These are phyloP conservation scores for Cololabis saira DNA, from an alignment of 2,113 vertebrate species.

Conservation along the genomic window DNA sequence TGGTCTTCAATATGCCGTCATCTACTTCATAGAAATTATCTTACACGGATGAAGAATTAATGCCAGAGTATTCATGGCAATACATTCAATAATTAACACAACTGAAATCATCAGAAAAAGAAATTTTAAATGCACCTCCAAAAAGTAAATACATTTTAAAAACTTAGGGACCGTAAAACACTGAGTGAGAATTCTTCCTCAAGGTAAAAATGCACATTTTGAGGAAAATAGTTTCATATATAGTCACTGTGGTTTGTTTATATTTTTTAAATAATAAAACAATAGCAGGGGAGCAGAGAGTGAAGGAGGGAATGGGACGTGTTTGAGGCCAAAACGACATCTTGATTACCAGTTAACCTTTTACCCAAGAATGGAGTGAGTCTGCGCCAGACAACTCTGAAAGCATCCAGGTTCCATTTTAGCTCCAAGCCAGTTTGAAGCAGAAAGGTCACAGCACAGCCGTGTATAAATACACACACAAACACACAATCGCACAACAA, in stretches of 20 bases:
- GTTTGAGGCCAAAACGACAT: conserved; percentile 27
- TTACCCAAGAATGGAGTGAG: conserved; percentile 28
- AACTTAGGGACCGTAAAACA: background rate
- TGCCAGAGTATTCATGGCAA: too few relatives aligned
- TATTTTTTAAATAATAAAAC: background rate
- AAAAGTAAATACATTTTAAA: too few relatives aligned
- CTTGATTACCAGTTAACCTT: conserved; percentile 64
- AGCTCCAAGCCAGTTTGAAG: conserved; percentile 29
- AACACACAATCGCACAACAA: background rate
- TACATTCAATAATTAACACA: too few relatives aligned
- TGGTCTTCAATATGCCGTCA: too few relatives aligned
- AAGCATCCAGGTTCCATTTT: conserved; percentile 46
- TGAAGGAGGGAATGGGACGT: conserved; percentile 11
- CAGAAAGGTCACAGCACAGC: conserved; percentile 50
- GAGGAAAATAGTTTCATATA: background rate
- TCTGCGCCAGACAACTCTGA: conserved; percentile 40
- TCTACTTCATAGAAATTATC: too few relatives aligned
- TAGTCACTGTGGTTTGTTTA: background rate
- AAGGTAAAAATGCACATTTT: background rate
- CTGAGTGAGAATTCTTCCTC: background rate
- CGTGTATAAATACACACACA: background rate
- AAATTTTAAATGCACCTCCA: background rate
- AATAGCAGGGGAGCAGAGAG: background rate
- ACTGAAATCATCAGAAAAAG: too few relatives aligned
- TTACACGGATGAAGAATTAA: too few relatives aligned